Evolutionary conservation across 2,888 invertebrate species (phyloP).

Genomic region (Athrips mouffetella): DNA sequence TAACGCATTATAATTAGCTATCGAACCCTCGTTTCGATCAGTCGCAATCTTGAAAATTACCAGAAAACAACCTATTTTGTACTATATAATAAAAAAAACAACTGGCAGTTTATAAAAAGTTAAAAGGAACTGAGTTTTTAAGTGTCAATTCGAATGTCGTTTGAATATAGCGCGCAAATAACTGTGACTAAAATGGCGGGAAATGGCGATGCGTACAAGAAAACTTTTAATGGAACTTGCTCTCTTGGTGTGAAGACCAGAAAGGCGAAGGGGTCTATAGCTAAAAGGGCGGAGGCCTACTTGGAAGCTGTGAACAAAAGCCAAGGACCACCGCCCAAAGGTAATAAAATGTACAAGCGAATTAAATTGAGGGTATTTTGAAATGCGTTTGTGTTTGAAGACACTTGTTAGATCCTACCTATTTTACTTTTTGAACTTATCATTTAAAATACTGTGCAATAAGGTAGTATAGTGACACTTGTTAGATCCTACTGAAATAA

Average conservation of each 20-base stretch:
- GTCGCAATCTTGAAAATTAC: slow-evolving; percentile 29
- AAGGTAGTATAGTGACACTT: too few relatives aligned
- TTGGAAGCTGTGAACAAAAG: slow-evolving; percentile 60
- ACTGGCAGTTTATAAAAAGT: neutral
- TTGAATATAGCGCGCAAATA: slow-evolving; percentile 52
- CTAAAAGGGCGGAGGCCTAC: slow-evolving; percentile 60
- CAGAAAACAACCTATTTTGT: slow-evolving; percentile 29
- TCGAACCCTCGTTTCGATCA: slow-evolving; percentile 20
- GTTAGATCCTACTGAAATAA: too few relatives aligned
- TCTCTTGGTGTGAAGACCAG: slow-evolving; percentile 46
- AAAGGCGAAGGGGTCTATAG: slow-evolving; percentile 48
- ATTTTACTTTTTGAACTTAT: too few relatives aligned
- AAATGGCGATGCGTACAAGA: slow-evolving; percentile 50
- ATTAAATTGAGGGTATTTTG: too few relatives aligned
- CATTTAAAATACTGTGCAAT: too few relatives aligned
- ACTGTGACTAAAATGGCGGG: slow-evolving; percentile 53
- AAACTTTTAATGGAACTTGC: slow-evolving; percentile 52
- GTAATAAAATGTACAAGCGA: too few relatives aligned
- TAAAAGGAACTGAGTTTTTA: neutral
- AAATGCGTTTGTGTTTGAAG: too few relatives aligned
- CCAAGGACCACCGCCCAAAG: slow-evolving; percentile 37
- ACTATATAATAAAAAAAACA: slow-evolving; percentile 1
- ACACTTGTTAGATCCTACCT: too few relatives aligned
- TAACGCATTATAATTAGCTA: slow-evolving; percentile 24
- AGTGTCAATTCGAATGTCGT: slow-evolving; percentile 39